Evolutionary conservation across 1,140 invertebrate species (phyloP), one percentile per base, ranked within the genome.

Genomic region (Coelopa frigida): DNA sequence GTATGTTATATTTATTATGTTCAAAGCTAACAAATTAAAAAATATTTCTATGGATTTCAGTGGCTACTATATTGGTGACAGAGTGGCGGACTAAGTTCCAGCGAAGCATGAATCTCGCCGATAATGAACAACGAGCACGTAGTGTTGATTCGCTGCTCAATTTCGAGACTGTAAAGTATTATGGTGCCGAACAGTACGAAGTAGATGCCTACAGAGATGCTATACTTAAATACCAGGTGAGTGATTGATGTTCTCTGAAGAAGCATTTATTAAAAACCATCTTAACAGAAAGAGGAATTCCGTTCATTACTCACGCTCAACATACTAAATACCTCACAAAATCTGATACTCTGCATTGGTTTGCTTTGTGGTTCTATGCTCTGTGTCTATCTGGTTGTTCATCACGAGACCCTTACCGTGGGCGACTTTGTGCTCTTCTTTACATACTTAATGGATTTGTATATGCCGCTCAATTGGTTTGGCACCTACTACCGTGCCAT

Each of bases 131-230:
- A 44, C 85, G 89, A 62, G 85, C 90, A n/a, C 79, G 85, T 37
- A 94, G 87, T 48, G 92, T 97, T 0, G 94, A 98, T 68, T 96
- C 94, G n/a, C 72, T 98, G 27, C 74, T 98, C 1, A 98, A 98
- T 72, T 97, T 94, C 74, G 94, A 98, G 74, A 98, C 94, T 4
- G 94, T 97, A 0, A 98, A 98, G 70, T 97, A 98, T 72, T 98
- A 97, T 62, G 87, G 86, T 21, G 91, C 91, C 17, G 94, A 98
- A 71, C 58, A 78, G 8, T 95, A 93, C 70, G 94, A 98, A 76
- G 84, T 91, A 0, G 71, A 87, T 37, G 77, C 82, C 35, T 98
- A 94, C 61, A 76, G 78, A 50, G 81, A 85, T 27, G 83, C 89
- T 12, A 87, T 97, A 57, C 54, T 83, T 3, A 79, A 82, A 48